phyloP scores from a whole-genome alignment of 2,888 invertebrate genomes.

The Cephalotes varians region DNA sequence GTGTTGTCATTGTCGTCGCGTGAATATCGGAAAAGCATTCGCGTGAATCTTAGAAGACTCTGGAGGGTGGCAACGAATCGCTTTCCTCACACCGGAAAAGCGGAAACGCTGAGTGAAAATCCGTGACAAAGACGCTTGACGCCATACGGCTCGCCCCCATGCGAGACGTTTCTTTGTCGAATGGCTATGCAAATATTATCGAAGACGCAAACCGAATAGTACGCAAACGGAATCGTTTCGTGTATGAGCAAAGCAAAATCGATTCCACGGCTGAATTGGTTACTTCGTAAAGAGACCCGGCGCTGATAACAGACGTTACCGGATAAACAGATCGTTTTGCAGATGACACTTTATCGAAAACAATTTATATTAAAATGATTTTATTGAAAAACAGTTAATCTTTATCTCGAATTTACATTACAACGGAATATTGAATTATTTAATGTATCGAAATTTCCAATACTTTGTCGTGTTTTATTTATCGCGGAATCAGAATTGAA shows the following conservation, averaged over 20 bases:
- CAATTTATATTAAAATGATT: slow-evolving; percentile 18
- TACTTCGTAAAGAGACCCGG: slow-evolving; percentile 28
- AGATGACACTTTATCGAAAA: neutral
- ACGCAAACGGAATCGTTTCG: slow-evolving; percentile 38
- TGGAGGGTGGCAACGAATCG: slow-evolving; percentile 48
- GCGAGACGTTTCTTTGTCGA: slow-evolving; percentile 40
- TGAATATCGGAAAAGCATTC: slow-evolving; percentile 64
- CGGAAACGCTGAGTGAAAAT: slow-evolving; percentile 27
- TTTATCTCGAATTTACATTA: slow-evolving; percentile 16
- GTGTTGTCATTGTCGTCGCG: slow-evolving; percentile 14
- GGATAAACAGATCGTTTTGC: slow-evolving; percentile 31
- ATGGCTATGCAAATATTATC: slow-evolving; percentile 54
- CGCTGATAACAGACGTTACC: no score
- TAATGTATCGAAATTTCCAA: neutral
- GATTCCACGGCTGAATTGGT: slow-evolving; percentile 37
- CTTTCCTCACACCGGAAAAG: slow-evolving; percentile 38
- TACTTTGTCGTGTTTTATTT: neutral
- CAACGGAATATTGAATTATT: neutral
- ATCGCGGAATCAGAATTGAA: neutral
- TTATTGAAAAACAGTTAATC: neutral
- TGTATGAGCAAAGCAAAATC: slow-evolving; percentile 32
- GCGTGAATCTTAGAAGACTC: slow-evolving; percentile 59
- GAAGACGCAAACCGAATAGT: slow-evolving; percentile 46
- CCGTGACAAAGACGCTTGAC: slow-evolving; percentile 46
- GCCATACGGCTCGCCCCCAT: slow-evolving; percentile 18